These are phyloP conservation scores for Sepioteuthis lessoniana DNA, from an alignment of 2,888 invertebrate species.

Conservation along the genomic window DNA sequence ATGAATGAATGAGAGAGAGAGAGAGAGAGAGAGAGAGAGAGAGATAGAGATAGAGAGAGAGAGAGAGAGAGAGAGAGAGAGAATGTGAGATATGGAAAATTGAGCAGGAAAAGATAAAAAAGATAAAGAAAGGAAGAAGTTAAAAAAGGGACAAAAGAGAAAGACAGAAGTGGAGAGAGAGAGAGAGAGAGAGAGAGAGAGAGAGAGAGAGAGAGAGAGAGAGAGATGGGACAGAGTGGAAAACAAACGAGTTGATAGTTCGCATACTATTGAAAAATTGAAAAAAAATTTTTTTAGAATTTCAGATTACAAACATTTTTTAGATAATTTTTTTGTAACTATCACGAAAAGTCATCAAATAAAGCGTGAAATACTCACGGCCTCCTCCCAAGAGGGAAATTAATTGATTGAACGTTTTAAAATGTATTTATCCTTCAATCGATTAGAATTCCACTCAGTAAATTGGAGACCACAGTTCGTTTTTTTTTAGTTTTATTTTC, in stretches of 20 bases:
- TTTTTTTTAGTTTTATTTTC: too few species aligned
- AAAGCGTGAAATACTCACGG: not conserved
- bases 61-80: not conserved
- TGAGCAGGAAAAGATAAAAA: too few species aligned
- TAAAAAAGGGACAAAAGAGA: too few species aligned
- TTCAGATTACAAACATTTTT: not conserved
- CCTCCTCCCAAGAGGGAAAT: not conserved
- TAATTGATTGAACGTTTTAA: constrained; percentile 21
- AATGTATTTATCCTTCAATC: constrained; percentile 10
- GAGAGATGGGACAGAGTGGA: not conserved
- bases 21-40: not conserved
- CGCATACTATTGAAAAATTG: not conserved
- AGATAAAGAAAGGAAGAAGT: too few species aligned
- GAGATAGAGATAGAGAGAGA: not conserved
- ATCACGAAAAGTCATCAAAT: not conserved
- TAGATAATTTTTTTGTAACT: not conserved
- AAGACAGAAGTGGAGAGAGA: not conserved
- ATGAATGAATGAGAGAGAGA: not conserved
- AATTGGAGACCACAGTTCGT: not conserved
- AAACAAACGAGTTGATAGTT: not conserved
- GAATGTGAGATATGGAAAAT: too few species aligned
- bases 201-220: not conserved
- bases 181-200: not conserved
- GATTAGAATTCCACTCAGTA: constrained; percentile 24
- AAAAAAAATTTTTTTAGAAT: too few species aligned